Evolutionary conservation across 1,140 invertebrate species (phyloP).

Genomic region (Homalodisca vitripennis): DNA sequence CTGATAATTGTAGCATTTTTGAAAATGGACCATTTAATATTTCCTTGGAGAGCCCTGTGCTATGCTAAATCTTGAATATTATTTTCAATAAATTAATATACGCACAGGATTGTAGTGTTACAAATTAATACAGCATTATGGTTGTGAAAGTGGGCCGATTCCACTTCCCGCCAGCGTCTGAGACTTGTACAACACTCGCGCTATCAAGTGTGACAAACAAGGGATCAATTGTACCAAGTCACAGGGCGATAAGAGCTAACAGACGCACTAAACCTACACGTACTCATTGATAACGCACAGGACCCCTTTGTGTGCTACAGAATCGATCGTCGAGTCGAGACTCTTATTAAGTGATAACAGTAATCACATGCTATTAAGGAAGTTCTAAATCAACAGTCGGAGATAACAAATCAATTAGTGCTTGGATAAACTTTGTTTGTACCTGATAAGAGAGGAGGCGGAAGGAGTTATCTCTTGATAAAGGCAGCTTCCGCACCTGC

Average conservation of each 20-base stretch:
- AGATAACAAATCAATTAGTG: slow-evolving; percentile 13
- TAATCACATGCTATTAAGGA: neutral
- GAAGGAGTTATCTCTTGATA: neutral
- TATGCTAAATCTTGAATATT: no score
- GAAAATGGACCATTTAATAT: no score
- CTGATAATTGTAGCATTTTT: no score
- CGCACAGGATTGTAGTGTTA: no score
- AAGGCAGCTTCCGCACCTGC: neutral
- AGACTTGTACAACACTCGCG: no score
- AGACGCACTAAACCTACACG: neutral
- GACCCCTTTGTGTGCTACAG: slow-evolving; percentile 1
- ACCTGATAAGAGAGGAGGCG: neutral
- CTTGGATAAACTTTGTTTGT: neutral
- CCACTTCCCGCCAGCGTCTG: no score
- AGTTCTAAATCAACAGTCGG: slow-evolving; percentile 9
- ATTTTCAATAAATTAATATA: no score
- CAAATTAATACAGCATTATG: no score
- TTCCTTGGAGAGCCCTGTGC: no score
- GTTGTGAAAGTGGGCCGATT: no score
- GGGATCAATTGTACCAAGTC: neutral
- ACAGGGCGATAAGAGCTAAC: neutral
- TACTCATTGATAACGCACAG: neutral
- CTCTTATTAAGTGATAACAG: neutral
- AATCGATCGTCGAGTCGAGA: neutral
- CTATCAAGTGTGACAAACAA: no score